Percentiles rank a stretch among this genome's conserved stretches.
phyloP scores from a whole-genome alignment of 2,888 invertebrate genomes.

The Rhyacophila evoluta region DNA sequence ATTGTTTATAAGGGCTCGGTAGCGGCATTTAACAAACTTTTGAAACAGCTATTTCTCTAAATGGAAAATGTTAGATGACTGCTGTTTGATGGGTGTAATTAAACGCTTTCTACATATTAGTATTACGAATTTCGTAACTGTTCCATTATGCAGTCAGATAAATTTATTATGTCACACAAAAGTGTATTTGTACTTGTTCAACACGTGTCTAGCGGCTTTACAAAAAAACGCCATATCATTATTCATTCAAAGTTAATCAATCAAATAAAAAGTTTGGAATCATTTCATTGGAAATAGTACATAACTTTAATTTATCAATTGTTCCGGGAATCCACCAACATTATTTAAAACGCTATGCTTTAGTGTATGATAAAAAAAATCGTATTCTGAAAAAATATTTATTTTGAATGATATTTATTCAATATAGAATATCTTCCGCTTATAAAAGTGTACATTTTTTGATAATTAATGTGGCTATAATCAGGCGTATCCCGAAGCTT shows the following conservation, averaged over 20 bases:
- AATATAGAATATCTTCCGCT: no score
- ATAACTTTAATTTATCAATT: no score
- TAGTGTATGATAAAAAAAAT: no score
- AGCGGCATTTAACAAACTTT: conserved; percentile 20
- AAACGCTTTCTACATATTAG: conserved; percentile 9
- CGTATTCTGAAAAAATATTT: no score
- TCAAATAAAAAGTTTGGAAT: no score
- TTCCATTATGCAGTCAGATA: background rate
- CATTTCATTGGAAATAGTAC: no score
- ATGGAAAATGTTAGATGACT: conserved; percentile 13
- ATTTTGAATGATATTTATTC: no score
- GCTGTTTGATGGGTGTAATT: conserved; percentile 2
- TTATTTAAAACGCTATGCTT: no score
- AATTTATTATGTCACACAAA: background rate
- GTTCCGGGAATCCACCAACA: no score
- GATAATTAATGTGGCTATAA: no score
- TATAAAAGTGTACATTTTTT: no score
- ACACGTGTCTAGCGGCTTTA: background rate
- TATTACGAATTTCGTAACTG: background rate
- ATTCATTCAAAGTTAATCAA: background rate
- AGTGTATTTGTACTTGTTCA: background rate
- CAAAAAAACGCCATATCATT: background rate
- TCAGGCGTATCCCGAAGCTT: no score
- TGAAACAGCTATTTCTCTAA: background rate
- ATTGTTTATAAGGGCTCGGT: conserved; percentile 35